Conservation (phyloP, 1,140 invertebrate genomes). For the Lucilia cuprina region DNA sequence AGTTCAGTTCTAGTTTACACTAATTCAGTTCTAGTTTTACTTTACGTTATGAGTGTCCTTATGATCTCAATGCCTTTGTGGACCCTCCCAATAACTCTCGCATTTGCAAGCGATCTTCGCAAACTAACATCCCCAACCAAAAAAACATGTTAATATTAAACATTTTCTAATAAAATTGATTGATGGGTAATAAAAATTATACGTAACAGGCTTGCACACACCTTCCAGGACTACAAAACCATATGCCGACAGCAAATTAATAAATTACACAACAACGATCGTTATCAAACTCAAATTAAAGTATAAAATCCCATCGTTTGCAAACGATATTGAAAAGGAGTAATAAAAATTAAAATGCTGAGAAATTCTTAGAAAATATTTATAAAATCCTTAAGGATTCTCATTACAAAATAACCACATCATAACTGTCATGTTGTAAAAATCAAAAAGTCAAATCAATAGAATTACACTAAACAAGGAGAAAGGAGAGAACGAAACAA, state of each 20-base stretch:
- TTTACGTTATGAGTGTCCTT: too few relatives aligned
- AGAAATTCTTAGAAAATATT: neutral
- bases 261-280: neutral
- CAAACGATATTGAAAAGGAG: neutral
- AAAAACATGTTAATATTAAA: too few relatives aligned
- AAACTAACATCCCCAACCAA: too few relatives aligned
- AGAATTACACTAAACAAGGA: too few relatives aligned
- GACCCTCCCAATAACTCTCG: too few relatives aligned
- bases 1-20: too few relatives aligned
- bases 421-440: conserved; percentile 10
- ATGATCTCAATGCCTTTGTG: too few relatives aligned
- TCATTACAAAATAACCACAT: neutral
- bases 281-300: neutral
- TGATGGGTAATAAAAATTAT: neutral
- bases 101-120: too few relatives aligned
- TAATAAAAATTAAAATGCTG: neutral
- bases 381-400: neutral
- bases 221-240: neutral
- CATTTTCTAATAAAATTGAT: neutral
- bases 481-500: too few relatives aligned
- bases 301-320: neutral
- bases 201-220: neutral
- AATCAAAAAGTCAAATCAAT: conserved; percentile 36
- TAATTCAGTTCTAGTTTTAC: too few relatives aligned
- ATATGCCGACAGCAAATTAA: neutral